Evolutionary conservation across 2,888 invertebrate genomes (phyloP).

Genomic region (Phlogophora meticulosa): DNA sequence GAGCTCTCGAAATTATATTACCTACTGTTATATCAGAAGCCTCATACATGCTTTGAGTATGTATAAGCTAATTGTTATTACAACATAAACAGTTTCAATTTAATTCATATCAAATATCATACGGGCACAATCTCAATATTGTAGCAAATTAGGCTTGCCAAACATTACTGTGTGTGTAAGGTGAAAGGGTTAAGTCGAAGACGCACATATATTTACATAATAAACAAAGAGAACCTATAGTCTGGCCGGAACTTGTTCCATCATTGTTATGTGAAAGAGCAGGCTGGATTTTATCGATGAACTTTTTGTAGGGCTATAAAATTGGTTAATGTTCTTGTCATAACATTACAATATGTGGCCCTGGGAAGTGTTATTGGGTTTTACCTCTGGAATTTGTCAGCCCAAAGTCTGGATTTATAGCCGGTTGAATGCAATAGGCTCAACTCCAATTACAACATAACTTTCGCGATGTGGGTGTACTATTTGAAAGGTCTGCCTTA

Average conservation of each 20-base stretch:
- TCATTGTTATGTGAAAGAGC: slow-evolving; percentile 25
- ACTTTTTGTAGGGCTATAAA: no score
- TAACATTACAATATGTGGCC: no score
- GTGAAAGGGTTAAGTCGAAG: slow-evolving; percentile 64
- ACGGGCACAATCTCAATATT: slow-evolving; percentile 63
- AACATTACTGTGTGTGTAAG: slow-evolving; percentile 64
- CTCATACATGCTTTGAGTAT: slow-evolving; percentile 15
- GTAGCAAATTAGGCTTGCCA: slow-evolving; percentile 72
- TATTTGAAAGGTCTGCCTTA: no score
- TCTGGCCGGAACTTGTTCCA: slow-evolving; percentile 15
- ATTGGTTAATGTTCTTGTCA: no score
- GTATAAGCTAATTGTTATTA: slow-evolving; percentile 52
- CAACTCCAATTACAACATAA: no score
- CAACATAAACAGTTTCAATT: slow-evolving; percentile 54
- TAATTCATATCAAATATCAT: slow-evolving; percentile 63
- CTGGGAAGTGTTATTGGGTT: no score
- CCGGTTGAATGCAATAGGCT: no score
- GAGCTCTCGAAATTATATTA: slow-evolving; percentile 19
- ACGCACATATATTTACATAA: slow-evolving; percentile 50
- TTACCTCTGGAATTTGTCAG: no score
- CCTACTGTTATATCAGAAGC: slow-evolving; percentile 28
- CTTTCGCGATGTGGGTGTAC: no score
- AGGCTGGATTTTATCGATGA: slow-evolving; percentile 20
- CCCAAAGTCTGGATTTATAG: no score
- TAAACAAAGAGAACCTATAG: slow-evolving; percentile 46